Conservation (phyloP, 2,113 vertebrate species). For the Datnioides undecimradiatus region DNA sequence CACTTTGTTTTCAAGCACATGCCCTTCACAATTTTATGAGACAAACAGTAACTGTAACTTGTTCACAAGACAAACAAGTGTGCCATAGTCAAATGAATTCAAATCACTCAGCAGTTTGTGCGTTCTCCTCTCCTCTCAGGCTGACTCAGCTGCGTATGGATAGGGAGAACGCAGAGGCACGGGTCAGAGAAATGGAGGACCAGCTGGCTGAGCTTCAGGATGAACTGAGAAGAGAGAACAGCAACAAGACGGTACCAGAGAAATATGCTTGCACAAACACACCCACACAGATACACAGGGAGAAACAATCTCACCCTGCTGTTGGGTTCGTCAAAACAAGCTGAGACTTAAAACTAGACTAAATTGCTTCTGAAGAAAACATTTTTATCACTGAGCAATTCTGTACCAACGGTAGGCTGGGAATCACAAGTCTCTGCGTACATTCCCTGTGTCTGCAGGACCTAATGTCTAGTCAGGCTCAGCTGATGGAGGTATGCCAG, state of each 20-base stretch:
- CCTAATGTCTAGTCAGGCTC: slow-evolving; percentile 58
- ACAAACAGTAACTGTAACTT: slow-evolving; percentile 33
- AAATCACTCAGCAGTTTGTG: slow-evolving; percentile 2
- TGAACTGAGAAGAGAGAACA: slow-evolving; percentile 83
- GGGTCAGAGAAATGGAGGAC: slow-evolving; percentile 83
- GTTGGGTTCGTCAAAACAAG: background rate
- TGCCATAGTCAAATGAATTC: background rate
- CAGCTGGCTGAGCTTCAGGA: slow-evolving; percentile 86
- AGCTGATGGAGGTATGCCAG: slow-evolving; percentile 78
- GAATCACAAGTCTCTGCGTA: background rate
- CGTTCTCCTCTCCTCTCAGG: slow-evolving; percentile 62
- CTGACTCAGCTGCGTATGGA: slow-evolving; percentile 81
- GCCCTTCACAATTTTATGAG: slow-evolving; percentile 9
- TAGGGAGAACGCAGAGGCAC: slow-evolving; percentile 80
- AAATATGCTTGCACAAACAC: background rate
- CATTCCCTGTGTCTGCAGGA: slow-evolving; percentile 57
- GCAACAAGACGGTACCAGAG: slow-evolving; percentile 74
- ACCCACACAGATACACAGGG: background rate
- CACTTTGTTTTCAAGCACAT: slow-evolving; percentile 30
- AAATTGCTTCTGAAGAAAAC: background rate
- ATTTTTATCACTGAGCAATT: background rate
- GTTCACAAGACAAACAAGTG: slow-evolving; percentile 29
- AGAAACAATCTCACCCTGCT: background rate
- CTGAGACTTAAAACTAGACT: background rate
- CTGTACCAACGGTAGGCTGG: background rate